A percentile compares a stretch with the other conserved stretches of the same genome.
phyloP scores from a whole-genome alignment of 2,797 vertebrate genomes.

The Pipistrellus pygmaeus region DNA sequence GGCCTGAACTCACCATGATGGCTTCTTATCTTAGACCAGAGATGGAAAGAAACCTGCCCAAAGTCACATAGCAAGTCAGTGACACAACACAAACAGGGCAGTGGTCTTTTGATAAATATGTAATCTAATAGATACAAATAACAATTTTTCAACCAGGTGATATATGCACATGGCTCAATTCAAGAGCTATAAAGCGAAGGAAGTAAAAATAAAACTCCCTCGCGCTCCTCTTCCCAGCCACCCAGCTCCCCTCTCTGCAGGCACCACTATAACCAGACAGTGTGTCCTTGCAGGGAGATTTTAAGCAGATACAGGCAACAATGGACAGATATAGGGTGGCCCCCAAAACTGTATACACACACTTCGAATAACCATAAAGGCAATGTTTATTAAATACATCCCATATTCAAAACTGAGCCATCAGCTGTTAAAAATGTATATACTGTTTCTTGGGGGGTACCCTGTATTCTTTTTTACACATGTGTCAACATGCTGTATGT shows the following conservation, averaged over 20 bases:
- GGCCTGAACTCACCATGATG: not conserved
- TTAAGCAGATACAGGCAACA: not conserved
- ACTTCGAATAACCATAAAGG: no score
- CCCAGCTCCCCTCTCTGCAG: not conserved
- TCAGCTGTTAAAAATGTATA: no score
- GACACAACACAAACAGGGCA: not conserved
- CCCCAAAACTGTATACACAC: no score
- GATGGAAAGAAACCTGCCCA: constrained; percentile 56
- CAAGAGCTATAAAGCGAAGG: not conserved
- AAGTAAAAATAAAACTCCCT: constrained; percentile 20
- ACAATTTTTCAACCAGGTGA: constrained; percentile 37
- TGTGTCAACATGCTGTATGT: not conserved
- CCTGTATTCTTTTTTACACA: not conserved
- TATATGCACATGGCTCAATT: not conserved
- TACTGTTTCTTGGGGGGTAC: no score
- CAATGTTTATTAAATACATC: no score
- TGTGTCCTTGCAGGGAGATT: not conserved
- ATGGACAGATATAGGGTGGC: not conserved
- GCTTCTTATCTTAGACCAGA: not conserved
- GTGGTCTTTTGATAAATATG: constrained; percentile 20
- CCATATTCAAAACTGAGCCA: no score
- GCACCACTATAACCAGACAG: not conserved
- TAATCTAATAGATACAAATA: not conserved
- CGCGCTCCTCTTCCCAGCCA: not conserved
- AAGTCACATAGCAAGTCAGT: not conserved